Conservation (phyloP, 2,888 invertebrate species). For the Meiosimyza platycephala region DNA sequence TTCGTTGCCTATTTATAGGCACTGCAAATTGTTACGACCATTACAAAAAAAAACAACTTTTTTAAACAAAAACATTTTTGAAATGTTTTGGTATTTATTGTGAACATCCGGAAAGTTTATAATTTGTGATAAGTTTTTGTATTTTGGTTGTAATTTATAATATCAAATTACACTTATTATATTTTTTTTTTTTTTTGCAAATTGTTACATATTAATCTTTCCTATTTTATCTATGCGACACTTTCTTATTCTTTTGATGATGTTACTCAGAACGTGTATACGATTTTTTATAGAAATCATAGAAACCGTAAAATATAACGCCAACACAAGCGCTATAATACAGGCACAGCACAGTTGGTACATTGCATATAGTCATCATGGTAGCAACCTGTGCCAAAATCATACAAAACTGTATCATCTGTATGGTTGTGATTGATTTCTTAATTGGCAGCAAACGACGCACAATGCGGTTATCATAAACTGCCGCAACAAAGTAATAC, state of each 20-base stretch:
- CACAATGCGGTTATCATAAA: conserved; percentile 71
- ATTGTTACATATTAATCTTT: neutral
- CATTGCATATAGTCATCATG: conserved; percentile 66
- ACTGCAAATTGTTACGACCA: no score
- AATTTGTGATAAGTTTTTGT: no score
- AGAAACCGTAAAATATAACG: conserved; percentile 78
- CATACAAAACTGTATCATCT: conserved; percentile 80
- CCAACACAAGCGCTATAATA: conserved; percentile 74
- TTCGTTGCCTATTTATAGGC: conserved; percentile 1
- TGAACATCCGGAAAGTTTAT: no score
- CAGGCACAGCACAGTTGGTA: conserved; percentile 68
- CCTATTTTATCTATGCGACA: neutral
- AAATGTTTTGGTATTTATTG: neutral
- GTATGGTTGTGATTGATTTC: conserved; percentile 72
- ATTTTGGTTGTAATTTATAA: no score
- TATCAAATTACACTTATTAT: no score
- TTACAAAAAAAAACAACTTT: neutral
- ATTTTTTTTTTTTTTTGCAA: no score
- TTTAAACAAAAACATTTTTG: no score
- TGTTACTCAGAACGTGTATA: conserved; percentile 61
- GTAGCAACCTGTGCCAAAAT: conserved; percentile 72
- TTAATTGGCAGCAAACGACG: conserved; percentile 72
- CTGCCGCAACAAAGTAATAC: conserved; percentile 77
- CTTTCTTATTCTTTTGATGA: conserved; percentile 21
- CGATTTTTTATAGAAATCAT: conserved; percentile 74